Evolutionary conservation across 2,888 invertebrate genomes (phyloP).

Genomic region (Agonum fuliginosum): DNA sequence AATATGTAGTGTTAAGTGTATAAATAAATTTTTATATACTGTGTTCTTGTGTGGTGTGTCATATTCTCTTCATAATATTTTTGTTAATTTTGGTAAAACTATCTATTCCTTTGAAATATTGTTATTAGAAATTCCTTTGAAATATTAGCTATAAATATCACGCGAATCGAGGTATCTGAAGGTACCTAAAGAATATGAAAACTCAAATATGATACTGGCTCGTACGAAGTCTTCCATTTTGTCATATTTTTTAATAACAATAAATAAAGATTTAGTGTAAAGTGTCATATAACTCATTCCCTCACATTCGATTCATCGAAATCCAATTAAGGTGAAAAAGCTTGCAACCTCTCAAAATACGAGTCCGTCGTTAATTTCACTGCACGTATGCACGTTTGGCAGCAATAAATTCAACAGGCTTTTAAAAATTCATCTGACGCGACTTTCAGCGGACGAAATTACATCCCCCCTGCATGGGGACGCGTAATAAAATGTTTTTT

Average conservation of each 20-base stretch:
- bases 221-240: too few relatives aligned
- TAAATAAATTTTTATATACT: too few relatives aligned
- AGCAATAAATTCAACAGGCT: slow-evolving; percentile 47
- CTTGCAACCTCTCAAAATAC: slow-evolving; percentile 1
- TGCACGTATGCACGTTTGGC: slow-evolving; percentile 32
- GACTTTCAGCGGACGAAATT: slow-evolving; percentile 26
- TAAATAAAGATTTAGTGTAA: slow-evolving; percentile 15
- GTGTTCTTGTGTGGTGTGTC: too few relatives aligned
- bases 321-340: slow-evolving; percentile 42
- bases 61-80: too few relatives aligned
- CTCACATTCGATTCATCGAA: slow-evolving; percentile 1
- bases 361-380: slow-evolving; percentile 27
- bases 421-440: slow-evolving; percentile 48
- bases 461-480: neutral
- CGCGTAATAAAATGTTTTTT: slow-evolving; percentile 53
- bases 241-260: slow-evolving; percentile 18
- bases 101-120: too few relatives aligned
- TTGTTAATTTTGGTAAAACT: too few relatives aligned
- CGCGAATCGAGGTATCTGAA: too few relatives aligned
- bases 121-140: too few relatives aligned
- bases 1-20: too few relatives aligned
- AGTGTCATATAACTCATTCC: slow-evolving; percentile 16
- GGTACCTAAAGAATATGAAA: too few relatives aligned
- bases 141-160: too few relatives aligned
- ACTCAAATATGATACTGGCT: too few relatives aligned